Percentiles rank a stretch among this genome's conserved stretches.
Evolutionary conservation across 2,113 vertebrate genomes (phyloP).

Genomic region (Periophthalmus modestus): DNA sequence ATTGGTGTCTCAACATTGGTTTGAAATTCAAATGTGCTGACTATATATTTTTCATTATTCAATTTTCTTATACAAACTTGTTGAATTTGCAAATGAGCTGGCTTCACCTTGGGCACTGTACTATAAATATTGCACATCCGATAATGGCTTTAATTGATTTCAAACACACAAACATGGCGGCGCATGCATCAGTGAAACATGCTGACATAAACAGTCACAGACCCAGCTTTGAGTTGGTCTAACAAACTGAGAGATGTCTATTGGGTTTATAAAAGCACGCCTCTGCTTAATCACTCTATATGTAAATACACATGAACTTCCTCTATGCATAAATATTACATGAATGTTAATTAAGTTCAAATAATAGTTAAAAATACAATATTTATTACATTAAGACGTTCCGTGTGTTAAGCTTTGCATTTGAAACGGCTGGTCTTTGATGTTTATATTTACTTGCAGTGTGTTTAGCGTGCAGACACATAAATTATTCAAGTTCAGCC

Average conservation of each 20-base stretch:
- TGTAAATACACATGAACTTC: constrained; percentile 75
- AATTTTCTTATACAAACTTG: constrained; percentile 18
- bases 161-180: constrained; percentile 14
- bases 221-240: constrained; percentile 38
- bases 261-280: constrained; percentile 52
- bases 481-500: constrained; percentile 76
- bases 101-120: constrained; percentile 10
- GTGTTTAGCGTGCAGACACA: constrained; percentile 66
- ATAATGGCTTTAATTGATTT: constrained; percentile 16
- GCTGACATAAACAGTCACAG: constrained; percentile 31
- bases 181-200: constrained; percentile 5
- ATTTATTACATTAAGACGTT: constrained; percentile 75
- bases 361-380: constrained; percentile 76
- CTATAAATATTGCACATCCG: constrained; percentile 27
- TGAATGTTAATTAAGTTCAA: constrained; percentile 80
- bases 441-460: constrained; percentile 79
- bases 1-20: background rate
- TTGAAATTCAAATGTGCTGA: constrained; percentile 8
- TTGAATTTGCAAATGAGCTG: constrained; percentile 24
- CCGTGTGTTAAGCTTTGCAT: constrained; percentile 66
- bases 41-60: background rate
- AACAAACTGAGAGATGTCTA: constrained; percentile 39
- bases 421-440: constrained; percentile 73
- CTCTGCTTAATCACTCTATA: constrained; percentile 70
- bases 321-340: constrained; percentile 76